These are phyloP conservation scores for Aegotheles bennettii DNA, from an alignment of 2,113 vertebrate genomes.

Conservation along the genomic window DNA sequence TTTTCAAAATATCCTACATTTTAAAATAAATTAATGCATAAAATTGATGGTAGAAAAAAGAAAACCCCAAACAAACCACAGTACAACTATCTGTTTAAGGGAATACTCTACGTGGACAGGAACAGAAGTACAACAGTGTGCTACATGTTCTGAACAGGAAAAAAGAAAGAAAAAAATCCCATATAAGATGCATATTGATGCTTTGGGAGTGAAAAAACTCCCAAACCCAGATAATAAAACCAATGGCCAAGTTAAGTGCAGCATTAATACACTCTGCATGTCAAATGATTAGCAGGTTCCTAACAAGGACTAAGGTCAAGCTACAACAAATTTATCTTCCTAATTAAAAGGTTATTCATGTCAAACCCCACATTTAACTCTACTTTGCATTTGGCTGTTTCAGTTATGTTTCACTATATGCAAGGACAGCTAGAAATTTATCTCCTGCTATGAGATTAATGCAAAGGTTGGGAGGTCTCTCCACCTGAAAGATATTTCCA, in stretches of 20 bases:
- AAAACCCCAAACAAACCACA: slow-evolving; percentile 41
- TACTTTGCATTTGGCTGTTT: slow-evolving; percentile 31
- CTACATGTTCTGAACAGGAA: slow-evolving; percentile 49
- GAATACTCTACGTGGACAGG: slow-evolving; percentile 69
- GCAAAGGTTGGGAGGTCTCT: not conserved
- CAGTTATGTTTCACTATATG: slow-evolving; percentile 45
- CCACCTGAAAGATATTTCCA: not conserved
- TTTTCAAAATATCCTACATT: slow-evolving; percentile 74
- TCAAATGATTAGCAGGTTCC: slow-evolving; percentile 49
- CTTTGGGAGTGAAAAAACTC: not conserved
- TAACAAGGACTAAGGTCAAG: slow-evolving; percentile 41
- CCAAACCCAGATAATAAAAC: slow-evolving; percentile 32
- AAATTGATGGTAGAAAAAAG: slow-evolving; percentile 77
- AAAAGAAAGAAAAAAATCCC: slow-evolving; percentile 7
- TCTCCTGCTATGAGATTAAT: not conserved
- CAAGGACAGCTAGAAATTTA: not conserved
- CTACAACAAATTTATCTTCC: slow-evolving; percentile 41
- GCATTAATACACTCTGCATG: slow-evolving; percentile 42
- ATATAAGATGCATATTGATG: slow-evolving; percentile 20
- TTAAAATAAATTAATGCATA: slow-evolving; percentile 88
- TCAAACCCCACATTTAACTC: slow-evolving; percentile 35
- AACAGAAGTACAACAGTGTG: slow-evolving; percentile 65
- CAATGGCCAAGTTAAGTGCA: slow-evolving; percentile 57
- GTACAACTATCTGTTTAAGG: slow-evolving; percentile 74
- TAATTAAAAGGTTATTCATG: slow-evolving; percentile 46